Evolutionary conservation across 2,888 invertebrate species (phyloP).

Genomic region (Gastrophysa polygoni): DNA sequence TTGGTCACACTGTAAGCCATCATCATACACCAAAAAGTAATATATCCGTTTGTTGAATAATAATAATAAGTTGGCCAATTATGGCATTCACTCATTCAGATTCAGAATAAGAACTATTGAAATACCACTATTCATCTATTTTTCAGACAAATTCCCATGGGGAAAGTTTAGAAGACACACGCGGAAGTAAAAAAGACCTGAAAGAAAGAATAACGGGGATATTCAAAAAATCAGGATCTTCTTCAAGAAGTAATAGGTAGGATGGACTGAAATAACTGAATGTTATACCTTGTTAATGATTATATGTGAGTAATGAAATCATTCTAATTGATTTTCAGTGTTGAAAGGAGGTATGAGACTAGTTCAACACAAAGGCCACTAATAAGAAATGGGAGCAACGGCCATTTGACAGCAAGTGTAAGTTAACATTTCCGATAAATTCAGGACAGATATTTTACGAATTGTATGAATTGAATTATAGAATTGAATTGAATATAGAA

Average conservation of each 20-base stretch:
- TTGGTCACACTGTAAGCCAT: too few relatives aligned
- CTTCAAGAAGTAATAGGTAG: conserved; percentile 73
- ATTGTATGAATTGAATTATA: too few relatives aligned
- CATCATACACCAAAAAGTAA: too few relatives aligned
- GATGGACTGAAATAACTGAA: not conserved
- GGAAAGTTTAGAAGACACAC: conserved; percentile 69
- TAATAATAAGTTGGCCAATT: too few relatives aligned
- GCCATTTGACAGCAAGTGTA: conserved; percentile 49
- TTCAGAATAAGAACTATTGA: too few relatives aligned
- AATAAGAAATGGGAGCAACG: conserved; percentile 65
- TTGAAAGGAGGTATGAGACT: conserved; percentile 54
- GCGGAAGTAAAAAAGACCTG: conserved; percentile 75
- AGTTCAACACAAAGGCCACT: conserved; percentile 62
- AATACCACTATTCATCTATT: too few relatives aligned
- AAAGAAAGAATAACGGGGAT: conserved; percentile 82
- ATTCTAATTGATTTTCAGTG: conserved; percentile 41
- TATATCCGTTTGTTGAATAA: too few relatives aligned
- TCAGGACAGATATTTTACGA: too few relatives aligned
- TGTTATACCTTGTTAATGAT: too few relatives aligned
- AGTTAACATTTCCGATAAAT: conserved; percentile 29
- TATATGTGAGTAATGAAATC: conserved; percentile 2
- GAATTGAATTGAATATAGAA: too few relatives aligned
- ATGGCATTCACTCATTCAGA: too few relatives aligned
- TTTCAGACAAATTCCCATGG: conserved; percentile 68
- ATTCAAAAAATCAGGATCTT: conserved; percentile 73